phyloP scores from a whole-genome alignment of 2,888 invertebrate genomes.

The Toxonevra muliebris region DNA sequence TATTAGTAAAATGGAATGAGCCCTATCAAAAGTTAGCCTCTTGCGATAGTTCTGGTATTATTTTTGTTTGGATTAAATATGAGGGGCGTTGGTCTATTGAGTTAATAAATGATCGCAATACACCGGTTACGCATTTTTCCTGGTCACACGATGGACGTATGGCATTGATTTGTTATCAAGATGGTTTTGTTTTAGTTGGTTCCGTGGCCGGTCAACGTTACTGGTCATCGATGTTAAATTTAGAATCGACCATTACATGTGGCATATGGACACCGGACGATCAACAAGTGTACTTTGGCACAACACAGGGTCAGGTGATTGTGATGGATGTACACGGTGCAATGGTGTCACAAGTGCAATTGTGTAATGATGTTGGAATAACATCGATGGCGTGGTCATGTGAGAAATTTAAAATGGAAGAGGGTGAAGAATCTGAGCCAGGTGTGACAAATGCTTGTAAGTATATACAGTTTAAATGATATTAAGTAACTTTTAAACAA shows the following conservation, averaged over 20 bases:
- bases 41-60: slow-evolving; percentile 96
- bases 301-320: slow-evolving; percentile 92
- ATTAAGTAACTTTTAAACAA: neutral
- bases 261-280: slow-evolving; percentile 99
- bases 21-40: slow-evolving; percentile 97
- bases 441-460: slow-evolving; percentile 68
- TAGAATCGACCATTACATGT: slow-evolving; percentile 93
- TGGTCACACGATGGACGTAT: slow-evolving; percentile 99
- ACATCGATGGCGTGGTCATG: slow-evolving; percentile 96
- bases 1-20: slow-evolving; percentile 97
- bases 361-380: slow-evolving; percentile 87
- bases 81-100: slow-evolving; percentile 99
- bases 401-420: slow-evolving; percentile 98
- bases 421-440: slow-evolving; percentile 79
- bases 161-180: slow-evolving; percentile 98
- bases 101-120: slow-evolving; percentile 96
- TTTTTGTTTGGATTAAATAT: slow-evolving; percentile 99
- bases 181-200: slow-evolving; percentile 97
- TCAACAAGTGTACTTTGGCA: slow-evolving; percentile 96
- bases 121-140: slow-evolving; percentile 96
- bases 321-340: slow-evolving; percentile 97
- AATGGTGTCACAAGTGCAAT: slow-evolving; percentile 91
- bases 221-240: slow-evolving; percentile 97
- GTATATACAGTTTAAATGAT: slow-evolving; percentile 24
- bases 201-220: slow-evolving; percentile 97